Base-by-base conservation (phyloP, 1,140 invertebrate genomes). In the Carposina sasakii region DNA sequence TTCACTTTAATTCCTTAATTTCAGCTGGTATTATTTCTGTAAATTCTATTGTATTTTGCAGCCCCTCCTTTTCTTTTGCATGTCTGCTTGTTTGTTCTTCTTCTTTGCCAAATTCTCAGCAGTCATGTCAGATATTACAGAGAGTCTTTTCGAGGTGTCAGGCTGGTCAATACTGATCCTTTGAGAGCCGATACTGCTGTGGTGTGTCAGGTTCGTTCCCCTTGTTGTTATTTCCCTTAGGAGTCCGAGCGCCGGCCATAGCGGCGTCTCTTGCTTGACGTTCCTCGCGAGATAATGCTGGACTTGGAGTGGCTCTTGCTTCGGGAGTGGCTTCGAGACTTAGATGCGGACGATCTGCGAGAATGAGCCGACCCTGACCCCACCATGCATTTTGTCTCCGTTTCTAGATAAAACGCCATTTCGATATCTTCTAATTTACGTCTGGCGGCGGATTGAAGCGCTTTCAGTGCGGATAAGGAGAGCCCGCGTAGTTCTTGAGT, bases 341-440 rank as follows among this genome's bases (percentile, higher is more conserved):
- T n/a, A n/a, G n/a, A n/a, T n/a, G n/a, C n/a, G n/a, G n/a, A n/a
- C n/a, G n/a, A n/a, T n/a, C n/a, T n/a, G n/a, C n/a, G n/a, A n/a
- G n/a, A n/a, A n/a, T n/a, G 90, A 86, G 93, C 93, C 67, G 91
- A 90, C 85, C 95, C 93, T 79, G 95, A 93, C 81, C 94, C 96
- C 64, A 92, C 92, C 92, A 96, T 94, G 83, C 94, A 96, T 83
- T 95, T 95, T 67, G 91, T 92, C 59, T 92, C 92, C 52, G 93
- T 94, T 85, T 94, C 92, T 71, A 92, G 88, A 82, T 94, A 94
- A 78, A 96, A 87, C 75, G 94, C 93, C 88, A 94, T 94, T 74
- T 94, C 92, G 48, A 95, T 90, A 76, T 95, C 92, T 78, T 95
- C 93, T 20, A 94, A 86, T 79, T 95, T 93, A 50, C 88, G 87